Evolutionary conservation across 2,113 vertebrate genomes (phyloP).

Genomic region (Tragelaphus imberbis): DNA sequence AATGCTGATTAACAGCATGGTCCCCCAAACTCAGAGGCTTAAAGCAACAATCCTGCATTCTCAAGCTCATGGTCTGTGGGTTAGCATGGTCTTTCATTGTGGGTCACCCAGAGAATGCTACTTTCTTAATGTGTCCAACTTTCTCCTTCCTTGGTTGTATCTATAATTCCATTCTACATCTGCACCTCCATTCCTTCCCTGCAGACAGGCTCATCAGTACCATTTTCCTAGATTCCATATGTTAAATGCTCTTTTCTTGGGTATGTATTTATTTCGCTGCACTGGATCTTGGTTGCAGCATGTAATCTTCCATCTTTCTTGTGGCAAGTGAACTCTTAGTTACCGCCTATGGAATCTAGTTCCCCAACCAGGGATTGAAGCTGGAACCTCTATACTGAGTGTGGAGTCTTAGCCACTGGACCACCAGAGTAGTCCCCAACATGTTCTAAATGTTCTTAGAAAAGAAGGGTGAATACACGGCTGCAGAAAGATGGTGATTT

Average conservation of each 20-base stretch:
- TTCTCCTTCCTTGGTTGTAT: background rate
- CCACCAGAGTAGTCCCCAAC: background rate
- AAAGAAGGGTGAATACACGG: background rate
- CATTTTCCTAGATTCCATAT: background rate
- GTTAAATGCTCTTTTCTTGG: background rate
- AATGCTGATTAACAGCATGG: background rate
- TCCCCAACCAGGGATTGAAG: background rate
- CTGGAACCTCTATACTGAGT: background rate
- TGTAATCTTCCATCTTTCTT: background rate
- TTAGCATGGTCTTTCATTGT: background rate
- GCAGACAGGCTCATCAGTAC: background rate
- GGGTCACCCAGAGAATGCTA: background rate
- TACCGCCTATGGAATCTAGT: background rate
- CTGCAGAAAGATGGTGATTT: background rate
- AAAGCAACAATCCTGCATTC: background rate
- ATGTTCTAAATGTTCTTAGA: background rate
- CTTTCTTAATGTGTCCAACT: background rate
- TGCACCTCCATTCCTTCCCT: background rate
- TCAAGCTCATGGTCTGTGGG: background rate
- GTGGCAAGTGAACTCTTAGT: background rate
- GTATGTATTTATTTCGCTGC: background rate
- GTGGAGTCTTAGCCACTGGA: background rate
- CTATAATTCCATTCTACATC: background rate
- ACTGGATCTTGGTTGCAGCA: background rate
- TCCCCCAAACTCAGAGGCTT: background rate